Conservation (phyloP, 2,888 invertebrate genomes). For the Sphaerolaimus hirsutus region DNA sequence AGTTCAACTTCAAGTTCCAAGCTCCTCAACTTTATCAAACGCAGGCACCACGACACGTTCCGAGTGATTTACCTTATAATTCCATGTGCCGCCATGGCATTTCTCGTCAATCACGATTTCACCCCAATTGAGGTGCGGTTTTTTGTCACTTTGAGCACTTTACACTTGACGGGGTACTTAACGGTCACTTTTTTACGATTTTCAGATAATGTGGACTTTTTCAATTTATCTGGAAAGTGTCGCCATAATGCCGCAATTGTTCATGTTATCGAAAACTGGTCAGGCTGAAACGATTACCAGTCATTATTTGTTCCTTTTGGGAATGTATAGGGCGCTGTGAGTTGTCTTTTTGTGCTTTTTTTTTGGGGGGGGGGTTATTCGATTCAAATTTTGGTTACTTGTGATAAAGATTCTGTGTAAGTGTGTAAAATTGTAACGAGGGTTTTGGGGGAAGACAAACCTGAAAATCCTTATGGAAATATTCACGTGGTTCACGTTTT, state of each 20-base stretch:
- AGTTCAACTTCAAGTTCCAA: too few relatives aligned
- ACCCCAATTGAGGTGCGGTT: slow-evolving; percentile 51
- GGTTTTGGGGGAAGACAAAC: too few relatives aligned
- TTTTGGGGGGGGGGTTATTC: too few relatives aligned
- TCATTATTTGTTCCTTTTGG: slow-evolving; percentile 30
- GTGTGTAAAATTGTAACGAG: too few relatives aligned
- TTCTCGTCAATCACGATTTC: slow-evolving; percentile 78
- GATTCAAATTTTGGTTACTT: too few relatives aligned
- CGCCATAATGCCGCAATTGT: slow-evolving; percentile 83
- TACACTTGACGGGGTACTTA: too few relatives aligned
- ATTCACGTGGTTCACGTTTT: too few relatives aligned
- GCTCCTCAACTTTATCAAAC: too few relatives aligned
- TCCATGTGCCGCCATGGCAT: slow-evolving; percentile 56
- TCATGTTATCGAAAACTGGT: slow-evolving; percentile 64
- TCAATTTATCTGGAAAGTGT: slow-evolving; percentile 93
- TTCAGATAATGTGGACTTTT: slow-evolving; percentile 79
- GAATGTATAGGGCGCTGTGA: slow-evolving; percentile 27
- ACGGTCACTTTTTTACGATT: neutral
- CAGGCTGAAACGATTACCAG: slow-evolving; percentile 94
- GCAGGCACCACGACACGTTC: slow-evolving; percentile 75
- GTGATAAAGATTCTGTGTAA: too few relatives aligned
- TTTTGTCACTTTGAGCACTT: too few relatives aligned
- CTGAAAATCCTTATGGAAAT: too few relatives aligned
- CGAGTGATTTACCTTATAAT: slow-evolving; percentile 70
- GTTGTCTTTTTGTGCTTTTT: too few relatives aligned